Conservation (phyloP, 1,140 invertebrate species). For the Brachionus calyciflorus region DNA sequence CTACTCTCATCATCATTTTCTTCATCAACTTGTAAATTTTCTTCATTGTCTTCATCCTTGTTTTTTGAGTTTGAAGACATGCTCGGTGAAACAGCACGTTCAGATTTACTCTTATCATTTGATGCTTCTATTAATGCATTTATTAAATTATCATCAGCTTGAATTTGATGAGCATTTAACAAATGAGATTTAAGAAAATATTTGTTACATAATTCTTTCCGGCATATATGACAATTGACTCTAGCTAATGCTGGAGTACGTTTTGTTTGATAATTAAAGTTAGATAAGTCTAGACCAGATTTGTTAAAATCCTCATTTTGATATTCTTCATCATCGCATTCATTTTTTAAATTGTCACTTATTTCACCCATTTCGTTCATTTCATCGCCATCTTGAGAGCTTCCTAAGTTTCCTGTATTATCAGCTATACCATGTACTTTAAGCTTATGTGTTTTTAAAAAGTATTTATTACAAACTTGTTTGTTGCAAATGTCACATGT, state of each 20-base stretch:
- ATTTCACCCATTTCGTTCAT: neutral
- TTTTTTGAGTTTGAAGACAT: neutral
- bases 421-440: constrained; percentile 88
- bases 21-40: too few relatives aligned
- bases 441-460: constrained; percentile 99
- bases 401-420: neutral
- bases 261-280: neutral
- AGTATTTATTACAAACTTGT: constrained; percentile 93
- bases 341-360: neutral
- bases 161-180: constrained; percentile 90
- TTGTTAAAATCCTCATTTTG: neutral
- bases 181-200: constrained; percentile 89
- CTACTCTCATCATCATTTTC: too few relatives aligned
- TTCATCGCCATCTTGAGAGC: neutral
- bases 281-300: neutral
- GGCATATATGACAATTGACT: neutral
- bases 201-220: constrained; percentile 84
- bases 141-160: constrained; percentile 52
- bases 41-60: too few relatives aligned
- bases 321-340: constrained; percentile 7
- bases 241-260: constrained; percentile 22
- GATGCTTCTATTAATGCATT: neutral
- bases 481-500: constrained; percentile 98
- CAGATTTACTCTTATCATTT: neutral
- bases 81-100: neutral